These are phyloP conservation scores for Augiades crinisus DNA, from an alignment of 2,888 invertebrate species.

Conservation along the genomic window DNA sequence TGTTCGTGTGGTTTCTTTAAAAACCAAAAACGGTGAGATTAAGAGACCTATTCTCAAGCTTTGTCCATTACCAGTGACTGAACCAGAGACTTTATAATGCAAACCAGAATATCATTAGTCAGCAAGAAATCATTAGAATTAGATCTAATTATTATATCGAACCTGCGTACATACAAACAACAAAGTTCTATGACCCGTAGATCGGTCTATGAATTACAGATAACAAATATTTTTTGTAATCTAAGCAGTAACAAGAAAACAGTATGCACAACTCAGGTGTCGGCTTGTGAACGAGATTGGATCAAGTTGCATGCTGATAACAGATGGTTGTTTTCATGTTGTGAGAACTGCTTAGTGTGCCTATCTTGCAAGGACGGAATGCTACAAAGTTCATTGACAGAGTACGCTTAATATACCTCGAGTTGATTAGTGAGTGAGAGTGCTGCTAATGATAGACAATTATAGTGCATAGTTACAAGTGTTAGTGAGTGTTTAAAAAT, in stretches of 20 bases:
- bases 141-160: not conserved
- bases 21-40: not conserved
- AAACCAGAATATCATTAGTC: conserved; percentile 11
- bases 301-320: conserved; percentile 17
- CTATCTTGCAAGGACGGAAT: not conserved
- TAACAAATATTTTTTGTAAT: not conserved
- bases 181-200: not conserved
- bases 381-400: not conserved
- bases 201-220: conserved; percentile 7
- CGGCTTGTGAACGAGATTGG: conserved; percentile 10
- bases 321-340: conserved; percentile 11
- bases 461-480: too few relatives aligned
- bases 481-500: too few relatives aligned
- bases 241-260: not conserved
- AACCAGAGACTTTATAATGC: conserved; percentile 5
- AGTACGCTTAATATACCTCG: too few relatives aligned
- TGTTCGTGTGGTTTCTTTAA: not conserved
- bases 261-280: conserved; percentile 7
- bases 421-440: too few relatives aligned
- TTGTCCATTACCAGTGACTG: not conserved
- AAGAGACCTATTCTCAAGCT: not conserved
- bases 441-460: too few relatives aligned
- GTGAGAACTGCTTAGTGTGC: conserved; percentile 11
- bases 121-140: not conserved
- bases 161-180: conserved; percentile 2